Evolutionary conservation across 2,797 vertebrate genomes (phyloP).

Genomic region (Phalloptychus januarius): DNA sequence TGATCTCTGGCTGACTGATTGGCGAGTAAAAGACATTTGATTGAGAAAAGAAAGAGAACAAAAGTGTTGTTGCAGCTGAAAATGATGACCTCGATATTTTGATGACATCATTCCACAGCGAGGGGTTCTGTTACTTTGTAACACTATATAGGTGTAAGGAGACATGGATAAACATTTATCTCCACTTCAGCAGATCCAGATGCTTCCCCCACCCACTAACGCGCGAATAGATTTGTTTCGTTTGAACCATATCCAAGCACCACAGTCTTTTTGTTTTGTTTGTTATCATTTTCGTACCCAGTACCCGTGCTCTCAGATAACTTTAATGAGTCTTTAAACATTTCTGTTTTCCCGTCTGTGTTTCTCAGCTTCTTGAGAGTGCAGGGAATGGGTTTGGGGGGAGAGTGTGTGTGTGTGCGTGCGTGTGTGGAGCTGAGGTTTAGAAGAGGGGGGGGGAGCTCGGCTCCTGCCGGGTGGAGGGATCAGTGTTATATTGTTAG

Average conservation of each 20-base stretch:
- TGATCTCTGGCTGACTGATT: background rate
- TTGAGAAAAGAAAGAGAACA: background rate
- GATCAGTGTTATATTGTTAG: slow-evolving; percentile 65
- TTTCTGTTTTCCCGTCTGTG: slow-evolving; percentile 23
- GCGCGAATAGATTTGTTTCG: slow-evolving; percentile 17
- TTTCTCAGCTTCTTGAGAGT: slow-evolving; percentile 21
- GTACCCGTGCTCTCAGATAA: slow-evolving; percentile 10
- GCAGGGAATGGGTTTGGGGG: slow-evolving; percentile 33
- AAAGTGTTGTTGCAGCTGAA: background rate
- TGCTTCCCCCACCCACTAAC: slow-evolving; percentile 7
- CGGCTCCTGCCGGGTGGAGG: slow-evolving; percentile 61
- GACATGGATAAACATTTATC: background rate
- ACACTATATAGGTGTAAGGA: background rate
- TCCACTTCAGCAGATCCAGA: slow-evolving; percentile 5
- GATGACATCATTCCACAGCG: background rate
- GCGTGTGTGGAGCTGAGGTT: slow-evolving; percentile 37
- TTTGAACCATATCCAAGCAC: slow-evolving; percentile 31
- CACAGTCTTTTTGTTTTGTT: background rate
- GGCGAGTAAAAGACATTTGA: background rate
- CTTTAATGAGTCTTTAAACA: slow-evolving; percentile 4
- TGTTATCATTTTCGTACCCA: background rate
- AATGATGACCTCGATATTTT: background rate
- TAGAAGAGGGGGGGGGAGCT: slow-evolving; percentile 38
- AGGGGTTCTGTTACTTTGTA: background rate
- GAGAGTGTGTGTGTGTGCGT: background rate